Evolutionary conservation across 1,140 invertebrate species (phyloP).

Genomic region (Drosophila bocqueti): DNA sequence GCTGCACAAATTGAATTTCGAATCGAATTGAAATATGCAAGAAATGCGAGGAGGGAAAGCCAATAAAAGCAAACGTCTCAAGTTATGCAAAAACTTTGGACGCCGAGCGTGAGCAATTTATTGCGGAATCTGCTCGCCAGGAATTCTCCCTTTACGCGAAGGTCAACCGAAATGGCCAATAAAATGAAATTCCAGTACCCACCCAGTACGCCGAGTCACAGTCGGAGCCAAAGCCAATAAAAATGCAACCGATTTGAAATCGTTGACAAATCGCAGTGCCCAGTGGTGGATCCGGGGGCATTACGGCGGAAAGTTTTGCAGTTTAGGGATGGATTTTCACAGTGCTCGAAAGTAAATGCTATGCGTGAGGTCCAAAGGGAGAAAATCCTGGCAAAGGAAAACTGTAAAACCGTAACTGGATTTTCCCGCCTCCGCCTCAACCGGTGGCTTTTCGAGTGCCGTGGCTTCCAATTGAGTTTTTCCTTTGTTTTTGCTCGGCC

Average conservation of each 20-base stretch:
- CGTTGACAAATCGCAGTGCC: conserved; percentile 76
- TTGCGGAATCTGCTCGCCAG: conserved; percentile 48
- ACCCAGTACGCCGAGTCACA: conserved; percentile 29
- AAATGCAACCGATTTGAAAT: conserved; percentile 77
- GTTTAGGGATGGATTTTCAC: conserved; percentile 55
- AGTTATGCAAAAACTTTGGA: conserved; percentile 68
- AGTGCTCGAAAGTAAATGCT: conserved; percentile 63
- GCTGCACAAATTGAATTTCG: conserved; percentile 38
- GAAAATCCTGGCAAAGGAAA: conserved; percentile 12
- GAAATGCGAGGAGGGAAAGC: conserved; percentile 51
- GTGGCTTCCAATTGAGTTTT: conserved; percentile 64
- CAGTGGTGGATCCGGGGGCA: background rate
- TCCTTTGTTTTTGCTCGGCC: conserved; percentile 47
- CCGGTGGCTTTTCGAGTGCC: conserved; percentile 36
- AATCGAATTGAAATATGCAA: conserved; percentile 29
- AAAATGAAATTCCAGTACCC: conserved; percentile 73
- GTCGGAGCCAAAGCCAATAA: conserved; percentile 64
- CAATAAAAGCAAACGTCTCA: conserved; percentile 70
- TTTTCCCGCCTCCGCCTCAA: conserved; percentile 22
- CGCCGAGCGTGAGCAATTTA: conserved; percentile 69
- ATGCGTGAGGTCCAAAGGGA: conserved; percentile 49
- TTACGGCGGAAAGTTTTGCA: conserved; percentile 68
- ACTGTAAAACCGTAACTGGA: conserved; percentile 42
- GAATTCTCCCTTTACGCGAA: conserved; percentile 51
- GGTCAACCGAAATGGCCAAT: conserved; percentile 79